These are phyloP conservation scores for Scopus umbretta DNA, from an alignment of 2,113 vertebrate genomes.

Conservation along the genomic window DNA sequence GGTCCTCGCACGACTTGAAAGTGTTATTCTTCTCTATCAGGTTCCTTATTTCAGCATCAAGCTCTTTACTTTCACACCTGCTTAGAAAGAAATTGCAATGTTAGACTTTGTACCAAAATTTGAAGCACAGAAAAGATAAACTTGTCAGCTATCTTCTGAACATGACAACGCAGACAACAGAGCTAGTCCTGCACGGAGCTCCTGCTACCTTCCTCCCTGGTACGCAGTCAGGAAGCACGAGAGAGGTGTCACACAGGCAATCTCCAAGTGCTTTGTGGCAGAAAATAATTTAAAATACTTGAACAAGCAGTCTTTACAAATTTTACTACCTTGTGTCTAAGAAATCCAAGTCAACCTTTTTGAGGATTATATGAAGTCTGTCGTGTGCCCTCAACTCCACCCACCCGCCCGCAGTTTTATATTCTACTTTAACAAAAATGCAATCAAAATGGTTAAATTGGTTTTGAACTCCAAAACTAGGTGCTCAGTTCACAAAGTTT, in stretches of 20 bases:
- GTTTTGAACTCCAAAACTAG: not conserved
- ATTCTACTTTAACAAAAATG: not conserved
- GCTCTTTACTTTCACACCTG: constrained; percentile 75
- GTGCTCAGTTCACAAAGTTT: not conserved
- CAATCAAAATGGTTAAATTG: not conserved
- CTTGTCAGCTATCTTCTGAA: not conserved
- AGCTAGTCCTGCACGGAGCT: not conserved
- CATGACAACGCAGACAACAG: fast-evolving
- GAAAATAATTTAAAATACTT: not conserved
- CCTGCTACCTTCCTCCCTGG: not conserved
- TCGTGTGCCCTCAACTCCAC: not conserved
- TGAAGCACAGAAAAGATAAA: not conserved
- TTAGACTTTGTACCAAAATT: not conserved
- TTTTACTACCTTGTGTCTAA: not conserved
- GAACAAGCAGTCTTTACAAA: not conserved
- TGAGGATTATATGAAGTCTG: not conserved
- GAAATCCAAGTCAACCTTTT: not conserved
- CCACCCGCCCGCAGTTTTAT: not conserved
- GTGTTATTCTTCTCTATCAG: constrained; percentile 58
- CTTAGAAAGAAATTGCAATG: not conserved
- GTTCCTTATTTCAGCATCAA: constrained; percentile 66
- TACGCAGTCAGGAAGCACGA: not conserved
- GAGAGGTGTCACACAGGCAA: not conserved
- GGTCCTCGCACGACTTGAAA: not conserved
- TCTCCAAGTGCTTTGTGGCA: not conserved